A percentile compares a stretch with the other conserved stretches of the same genome.
phyloP scores from a whole-genome alignment of 1,140 invertebrate species.

The Trichomalopsis sarcophagae region DNA sequence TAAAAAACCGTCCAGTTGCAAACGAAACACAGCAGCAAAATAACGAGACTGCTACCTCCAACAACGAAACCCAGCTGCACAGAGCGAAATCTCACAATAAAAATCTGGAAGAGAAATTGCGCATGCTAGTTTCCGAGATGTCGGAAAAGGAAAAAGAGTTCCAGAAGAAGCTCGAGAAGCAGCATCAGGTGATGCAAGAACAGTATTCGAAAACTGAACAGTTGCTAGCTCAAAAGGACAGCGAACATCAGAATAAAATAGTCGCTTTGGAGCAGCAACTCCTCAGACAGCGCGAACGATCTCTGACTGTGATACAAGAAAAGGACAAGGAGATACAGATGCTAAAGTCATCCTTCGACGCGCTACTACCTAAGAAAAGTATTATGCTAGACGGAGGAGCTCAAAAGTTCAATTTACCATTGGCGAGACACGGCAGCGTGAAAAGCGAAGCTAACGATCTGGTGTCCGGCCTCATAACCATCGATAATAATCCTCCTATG shows the following conservation, averaged over 20 bases:
- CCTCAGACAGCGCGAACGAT: slow-evolving; percentile 86
- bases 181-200: slow-evolving; percentile 74
- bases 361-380: slow-evolving; percentile 70
- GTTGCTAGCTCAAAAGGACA: slow-evolving; percentile 68
- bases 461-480: slow-evolving; percentile 64
- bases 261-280: slow-evolving; percentile 83
- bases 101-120: slow-evolving; percentile 80
- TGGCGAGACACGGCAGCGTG: slow-evolving; percentile 44
- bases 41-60: slow-evolving; percentile 60
- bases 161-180: slow-evolving; percentile 74
- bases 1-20: slow-evolving; percentile 61
- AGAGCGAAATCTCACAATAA: slow-evolving; percentile 78
- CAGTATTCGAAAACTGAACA: slow-evolving; percentile 72
- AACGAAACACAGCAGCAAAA: slow-evolving; percentile 49
- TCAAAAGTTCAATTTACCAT: slow-evolving; percentile 30
- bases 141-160: slow-evolving; percentile 77
- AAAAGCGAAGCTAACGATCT: slow-evolving; percentile 62
- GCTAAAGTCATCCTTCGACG: slow-evolving; percentile 78
- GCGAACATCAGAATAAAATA: slow-evolving; percentile 77
- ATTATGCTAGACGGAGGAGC: slow-evolving; percentile 45
- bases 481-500: slow-evolving; percentile 81
- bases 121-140: slow-evolving; percentile 78
- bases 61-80: slow-evolving; percentile 68
- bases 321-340: slow-evolving; percentile 87
- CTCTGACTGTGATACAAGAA: slow-evolving; percentile 84